Base-by-base conservation (phyloP, 2,113 vertebrate species). In the Verasper variegatus region DNA sequence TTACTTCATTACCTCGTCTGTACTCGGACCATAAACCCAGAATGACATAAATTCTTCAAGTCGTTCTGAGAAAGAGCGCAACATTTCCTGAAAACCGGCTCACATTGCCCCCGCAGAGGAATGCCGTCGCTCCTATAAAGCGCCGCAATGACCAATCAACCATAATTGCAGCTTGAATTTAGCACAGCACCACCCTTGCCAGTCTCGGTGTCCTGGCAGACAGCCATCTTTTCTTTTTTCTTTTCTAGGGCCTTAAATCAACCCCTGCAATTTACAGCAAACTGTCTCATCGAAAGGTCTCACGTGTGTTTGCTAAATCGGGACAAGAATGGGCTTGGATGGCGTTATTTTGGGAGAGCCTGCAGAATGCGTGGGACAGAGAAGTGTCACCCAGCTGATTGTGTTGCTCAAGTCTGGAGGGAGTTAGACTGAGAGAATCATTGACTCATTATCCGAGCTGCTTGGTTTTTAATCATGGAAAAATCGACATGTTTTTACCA, bases 81-180 rank as follows among this genome's bases (percentile, higher is more conserved):
- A 51, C 3, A 0, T 3, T 2, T 10, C 6, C 56, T 49, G 26
- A 73, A 77, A 72, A 2, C 65, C 23, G 8, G 24, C 63, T 72
- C 20, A 57, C 9, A 51, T 65, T 89, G 45, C 51, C 68, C 18
- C 58, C 12, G 8, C 52, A 14, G 42, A 76, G 65, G 75, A 88
- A 88, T 68, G 35, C 73, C 47, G 51, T 58, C 68, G 56, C 55
- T 71, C 67, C 76, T 62, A 63, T 83, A 78, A 86, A 56, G 68
- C 27, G 40, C 31, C 68, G 60, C 81, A 86, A 67, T 83, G 70
- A 67, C 82, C 86, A 81, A 84, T 81, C 76, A 84, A 79, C 71
- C 2, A 35, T 92, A 91, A 92, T 92, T 91, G 77, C 73, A 80
- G 78, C 51, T 77, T 81, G 40, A 80, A 78, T 67, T 74, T 60